Evolutionary conservation across 2,888 invertebrate species (phyloP), one percentile per base, ranked within the genome.

Genomic region (Andricus quercusramuli): DNA sequence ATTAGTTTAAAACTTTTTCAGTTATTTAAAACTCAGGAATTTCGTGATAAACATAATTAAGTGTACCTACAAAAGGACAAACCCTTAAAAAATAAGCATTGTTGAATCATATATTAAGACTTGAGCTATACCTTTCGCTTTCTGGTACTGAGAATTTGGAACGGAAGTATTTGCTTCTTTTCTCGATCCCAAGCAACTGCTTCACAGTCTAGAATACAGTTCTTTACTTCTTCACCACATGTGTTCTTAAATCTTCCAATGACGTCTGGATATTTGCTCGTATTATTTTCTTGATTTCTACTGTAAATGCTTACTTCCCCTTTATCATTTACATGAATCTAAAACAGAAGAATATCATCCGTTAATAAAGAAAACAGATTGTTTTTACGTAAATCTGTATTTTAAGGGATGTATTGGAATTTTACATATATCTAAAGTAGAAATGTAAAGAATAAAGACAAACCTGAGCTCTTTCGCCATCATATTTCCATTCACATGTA

Each of bases 401-500:
- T 22, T 59, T 11, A 13, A n/a, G n/a, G 11, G 9, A 9, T 25
- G 13, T 22, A 11, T 22, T 22, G 25, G 1, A 6, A 59, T 22
- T 59, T 22, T 32, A 13, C n/a, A 1, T 44, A 15, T 37, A 37
- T 32, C 25, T 47, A 9, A 62, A 79, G 25, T 32, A 3, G 22
- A 66, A 80, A 78, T 22, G 22, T 64, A 78, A 32, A 32, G 17
- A 81, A 56, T 74, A 51, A 76, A 65, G 47, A 84, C 94, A 93
- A 13, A 97, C 96, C 95, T 99, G 99, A 0, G 99, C 99, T 88
- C 99, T 94, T 94, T 99, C 99, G 0, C 99, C 99, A 93, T 99
- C 99, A 93, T 99, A 99, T 93, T 99, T 99, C 96, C 97, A 99
- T 93, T 99, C 99, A 92, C 99, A 99, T 0, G 99, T 99, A 92